Base-by-base conservation (phyloP, 2,797 vertebrate species). In the Adrianichthys oophorus region DNA sequence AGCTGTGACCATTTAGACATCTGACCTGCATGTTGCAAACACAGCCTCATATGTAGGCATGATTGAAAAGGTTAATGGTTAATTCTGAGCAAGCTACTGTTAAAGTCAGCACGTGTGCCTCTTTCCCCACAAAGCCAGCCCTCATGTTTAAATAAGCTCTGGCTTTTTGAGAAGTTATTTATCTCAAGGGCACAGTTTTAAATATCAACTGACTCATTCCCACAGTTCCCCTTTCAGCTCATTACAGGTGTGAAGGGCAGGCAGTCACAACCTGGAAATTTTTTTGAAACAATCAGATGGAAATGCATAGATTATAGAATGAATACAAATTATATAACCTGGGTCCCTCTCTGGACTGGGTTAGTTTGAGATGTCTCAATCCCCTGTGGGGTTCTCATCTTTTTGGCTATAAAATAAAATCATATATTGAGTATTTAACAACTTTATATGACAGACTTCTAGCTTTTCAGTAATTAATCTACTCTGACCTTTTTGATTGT, bases 161-260 rank as follows among this genome's bases (percentile, higher is more conserved):
- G 26, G 43, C 44, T 78, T 86, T 89, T 83, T 87, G 84, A 89
- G 88, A 90, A 88, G 87, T 87, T 68, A 78, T 88, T 87, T 87
- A 85, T 87, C 85, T 73, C 55, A 41, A 59, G 72, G 45, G 57
- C 70, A 63, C 65, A 68, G 89, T 92, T 94, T 92, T 93, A 94
- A 93, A 93, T 93, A 92, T 89, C 90, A 93, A 94, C 92, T 26
- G 91, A 91, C 91, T 74, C 58, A 68, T 52, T 57, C 56, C 68
- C 56, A 79, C 86, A 93, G 90, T 94, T 94, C 92, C 92, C 89
- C 90, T 93, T 94, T 93, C 78, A 67, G 79, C 59, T 51, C 45
- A 2, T 65, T 62, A 59, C 58, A 74, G 82, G 74, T 41, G 59
- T 32, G 58, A 47, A 15, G 19, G 49, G 59, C 62, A 55, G 64